Evolutionary conservation across 2,888 invertebrate species (phyloP), one percentile per base, ranked within the genome.

Genomic region (Netelia melanura): DNA sequence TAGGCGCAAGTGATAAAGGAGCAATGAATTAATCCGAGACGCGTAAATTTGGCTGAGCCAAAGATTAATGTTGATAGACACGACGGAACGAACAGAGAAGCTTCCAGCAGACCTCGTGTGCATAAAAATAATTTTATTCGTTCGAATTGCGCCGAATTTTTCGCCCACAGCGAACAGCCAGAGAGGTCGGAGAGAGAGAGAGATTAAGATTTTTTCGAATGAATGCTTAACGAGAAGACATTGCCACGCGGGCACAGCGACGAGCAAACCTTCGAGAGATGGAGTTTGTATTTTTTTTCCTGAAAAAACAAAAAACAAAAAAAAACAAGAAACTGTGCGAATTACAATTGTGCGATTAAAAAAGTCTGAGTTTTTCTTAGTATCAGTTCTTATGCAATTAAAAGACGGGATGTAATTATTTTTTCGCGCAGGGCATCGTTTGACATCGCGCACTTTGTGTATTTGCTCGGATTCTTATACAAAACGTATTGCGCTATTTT

Each of bases 401-500:
- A 56, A 58, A 70, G 70, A n/a, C 38, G n/a, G 62, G 62, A 79
- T 58, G 65, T 58, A 48, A 62, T 84, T 83, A 76, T 68, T 78
- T 70, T 78, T 44, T 84, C 78, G 78, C 81, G 10, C 44, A 25
- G 62, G 43, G 74, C 81, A 72, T 81, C 83, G 75, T 85, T 71
- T 74, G 52, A 80, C 9, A 78, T 64, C 77, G 61, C 83, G 83
- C 78, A 86, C 83, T 72, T 81, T 79, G 67, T 75, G 70, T 81
- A 83, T 84, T 74, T 77, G 77, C 64, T 58, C 44, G 14, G 79
- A 74, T 81, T 85, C 87, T 81, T 77, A 62, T 80, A 74, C 62
- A 78, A 72, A 70, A 58, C 21, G 21, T 76, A 74, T 74, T 83
- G 62, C 79, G 67, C 83, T 87, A 77, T 86, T 86, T 84, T 82